These are phyloP conservation scores for Tinamus major DNA, from an alignment of 2,797 vertebrate genomes.

Conservation along the genomic window DNA sequence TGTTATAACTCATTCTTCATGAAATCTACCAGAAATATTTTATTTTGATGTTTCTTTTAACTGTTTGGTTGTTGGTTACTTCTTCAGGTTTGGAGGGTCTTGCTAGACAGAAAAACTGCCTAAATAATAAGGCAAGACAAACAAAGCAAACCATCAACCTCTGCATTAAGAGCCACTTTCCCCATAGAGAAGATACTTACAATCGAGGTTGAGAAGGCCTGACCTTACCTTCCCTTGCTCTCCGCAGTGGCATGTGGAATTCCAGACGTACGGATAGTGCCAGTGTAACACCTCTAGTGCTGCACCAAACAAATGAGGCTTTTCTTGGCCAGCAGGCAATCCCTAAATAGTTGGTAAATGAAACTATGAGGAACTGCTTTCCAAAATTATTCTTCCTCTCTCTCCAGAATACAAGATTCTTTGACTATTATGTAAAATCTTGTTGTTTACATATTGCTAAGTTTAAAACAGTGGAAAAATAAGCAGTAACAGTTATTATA, in stretches of 20 bases:
- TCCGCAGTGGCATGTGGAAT: neutral
- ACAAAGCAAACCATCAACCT: constrained; percentile 54
- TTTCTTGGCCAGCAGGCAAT: constrained; percentile 58
- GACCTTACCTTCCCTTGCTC: constrained; percentile 34
- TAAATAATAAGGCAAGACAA: constrained; percentile 44
- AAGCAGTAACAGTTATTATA: constrained; percentile 25
- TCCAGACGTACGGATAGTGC: constrained; percentile 25
- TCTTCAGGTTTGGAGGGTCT: neutral
- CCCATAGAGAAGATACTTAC: constrained; percentile 26
- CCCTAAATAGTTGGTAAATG: constrained; percentile 58
- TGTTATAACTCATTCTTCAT: constrained; percentile 45
- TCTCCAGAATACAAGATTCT: neutral
- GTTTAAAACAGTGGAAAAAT: constrained; percentile 40
- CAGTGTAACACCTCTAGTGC: constrained; percentile 21
- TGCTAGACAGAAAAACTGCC: constrained; percentile 27
- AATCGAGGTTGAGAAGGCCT: constrained; percentile 30
- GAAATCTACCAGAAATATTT: constrained; percentile 60
- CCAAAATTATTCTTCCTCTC: constrained; percentile 36
- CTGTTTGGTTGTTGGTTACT: constrained; percentile 3
- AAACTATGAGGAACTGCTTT: constrained; percentile 47
- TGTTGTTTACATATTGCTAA: constrained; percentile 12
- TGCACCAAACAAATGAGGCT: neutral
- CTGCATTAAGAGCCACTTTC: constrained; percentile 37
- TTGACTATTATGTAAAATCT: constrained; percentile 9
- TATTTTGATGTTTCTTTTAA: constrained; percentile 36